Evolutionary conservation across 2,888 invertebrate genomes (phyloP).

Genomic region (Conus canariensis): DNA sequence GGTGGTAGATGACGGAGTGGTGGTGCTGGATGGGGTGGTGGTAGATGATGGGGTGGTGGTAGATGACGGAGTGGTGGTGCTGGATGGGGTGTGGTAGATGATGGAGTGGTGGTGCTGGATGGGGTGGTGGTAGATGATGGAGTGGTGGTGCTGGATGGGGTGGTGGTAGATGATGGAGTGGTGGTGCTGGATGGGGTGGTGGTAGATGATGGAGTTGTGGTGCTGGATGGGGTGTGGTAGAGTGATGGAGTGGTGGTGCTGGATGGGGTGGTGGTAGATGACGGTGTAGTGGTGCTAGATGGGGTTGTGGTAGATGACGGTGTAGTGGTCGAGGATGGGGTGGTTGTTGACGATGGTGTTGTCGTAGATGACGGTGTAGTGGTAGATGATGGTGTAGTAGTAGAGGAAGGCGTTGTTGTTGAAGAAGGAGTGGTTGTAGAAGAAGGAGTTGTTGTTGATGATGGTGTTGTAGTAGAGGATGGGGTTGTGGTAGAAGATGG

Average conservation of each 20-base stretch:
- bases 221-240: background rate
- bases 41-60: background rate
- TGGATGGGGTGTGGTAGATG: background rate
- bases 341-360: background rate
- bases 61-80: background rate
- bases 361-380: background rate
- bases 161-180: background rate
- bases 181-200: background rate
- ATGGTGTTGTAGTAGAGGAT: constrained; percentile 16
- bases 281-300: background rate
- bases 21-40: background rate
- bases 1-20: background rate
- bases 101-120: background rate
- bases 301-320: constrained; percentile 21
- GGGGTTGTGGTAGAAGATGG: constrained; percentile 9
- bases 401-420: background rate
- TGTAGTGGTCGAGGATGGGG: background rate
- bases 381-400: background rate
- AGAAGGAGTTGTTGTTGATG: constrained; percentile 3
- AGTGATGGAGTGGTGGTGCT: background rate
- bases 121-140: background rate
- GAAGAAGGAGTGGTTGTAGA: constrained; percentile 4
- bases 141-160: background rate
- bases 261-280: background rate
- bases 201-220: background rate